A percentile compares a stretch with the other conserved stretches of the same genome.
phyloP scores from a whole-genome alignment of 2,113 vertebrate genomes.

The Riparia riparia region DNA sequence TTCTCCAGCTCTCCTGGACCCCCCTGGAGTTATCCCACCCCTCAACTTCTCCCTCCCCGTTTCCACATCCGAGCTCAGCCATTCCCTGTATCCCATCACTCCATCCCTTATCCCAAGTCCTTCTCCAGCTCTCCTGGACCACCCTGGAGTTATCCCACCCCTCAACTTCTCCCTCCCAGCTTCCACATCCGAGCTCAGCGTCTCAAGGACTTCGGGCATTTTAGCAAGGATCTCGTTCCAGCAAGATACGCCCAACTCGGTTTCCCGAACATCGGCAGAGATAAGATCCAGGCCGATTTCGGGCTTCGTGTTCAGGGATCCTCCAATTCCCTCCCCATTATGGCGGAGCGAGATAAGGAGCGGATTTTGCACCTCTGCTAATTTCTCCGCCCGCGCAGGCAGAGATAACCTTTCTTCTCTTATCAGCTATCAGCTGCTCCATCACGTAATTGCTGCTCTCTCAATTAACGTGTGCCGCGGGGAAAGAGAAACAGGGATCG shows the following conservation, averaged over 20 bases:
- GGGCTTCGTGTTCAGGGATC: background rate
- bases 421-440: conserved; percentile 1
- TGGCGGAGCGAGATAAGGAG: conserved; percentile 15
- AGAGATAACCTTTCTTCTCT: conserved; percentile 57
- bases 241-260: background rate
- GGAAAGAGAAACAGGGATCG: background rate
- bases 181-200: background rate
- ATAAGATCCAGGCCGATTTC: background rate
- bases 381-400: background rate
- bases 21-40: fast-evolving
- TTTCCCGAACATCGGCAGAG: background rate
- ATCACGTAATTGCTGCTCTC: background rate
- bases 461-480: conserved; percentile 1
- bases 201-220: background rate
- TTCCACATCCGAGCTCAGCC: background rate
- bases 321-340: background rate
- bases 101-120: background rate
- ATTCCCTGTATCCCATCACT: background rate
- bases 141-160: fast-evolving
- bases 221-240: background rate
- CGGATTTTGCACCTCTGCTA: background rate
- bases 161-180: background rate
- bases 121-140: background rate
- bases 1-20: background rate
- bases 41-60: background rate